These are phyloP conservation scores for Tetranychus cinnabarinus DNA, from an alignment of 1,140 invertebrate genomes.

Conservation along the genomic window DNA sequence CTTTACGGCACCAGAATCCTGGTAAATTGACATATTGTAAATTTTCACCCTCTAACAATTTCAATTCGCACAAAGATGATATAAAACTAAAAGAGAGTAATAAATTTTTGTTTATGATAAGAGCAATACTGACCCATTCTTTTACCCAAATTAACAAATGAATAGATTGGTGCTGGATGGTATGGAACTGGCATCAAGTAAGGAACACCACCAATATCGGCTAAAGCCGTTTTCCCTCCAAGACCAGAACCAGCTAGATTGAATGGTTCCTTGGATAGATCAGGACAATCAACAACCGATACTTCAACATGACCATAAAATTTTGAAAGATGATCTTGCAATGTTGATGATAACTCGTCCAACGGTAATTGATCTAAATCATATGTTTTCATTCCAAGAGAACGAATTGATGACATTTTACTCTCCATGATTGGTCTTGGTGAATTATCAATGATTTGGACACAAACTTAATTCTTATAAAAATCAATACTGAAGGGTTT, in stretches of 20 bases:
- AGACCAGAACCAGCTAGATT: slow-evolving; percentile 48
- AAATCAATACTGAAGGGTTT: too few relatives aligned
- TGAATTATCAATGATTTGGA: too few relatives aligned
- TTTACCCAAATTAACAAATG: slow-evolving; percentile 22
- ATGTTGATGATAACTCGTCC: slow-evolving; percentile 23
- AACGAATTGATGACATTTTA: too few relatives aligned
- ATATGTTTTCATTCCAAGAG: too few relatives aligned
- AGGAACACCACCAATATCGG: slow-evolving; percentile 61
- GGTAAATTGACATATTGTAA: too few relatives aligned
- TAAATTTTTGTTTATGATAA: too few relatives aligned
- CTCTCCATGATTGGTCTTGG: too few relatives aligned
- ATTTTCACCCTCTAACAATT: too few relatives aligned
- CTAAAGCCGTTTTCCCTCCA: slow-evolving; percentile 39
- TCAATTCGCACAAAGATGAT: too few relatives aligned
- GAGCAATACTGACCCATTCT: slow-evolving; percentile 20
- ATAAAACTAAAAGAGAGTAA: too few relatives aligned
- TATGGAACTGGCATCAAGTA: slow-evolving; percentile 49
- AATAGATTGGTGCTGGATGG: slow-evolving; percentile 31
- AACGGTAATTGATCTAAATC: background rate
- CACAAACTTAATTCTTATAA: too few relatives aligned
- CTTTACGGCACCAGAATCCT: too few relatives aligned
- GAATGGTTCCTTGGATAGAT: slow-evolving; percentile 49
- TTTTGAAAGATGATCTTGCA: slow-evolving; percentile 35
- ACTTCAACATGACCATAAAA: slow-evolving; percentile 47
- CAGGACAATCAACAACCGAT: slow-evolving; percentile 52